A percentile compares a stretch with the other conserved stretches of the same genome.
phyloP scores from a whole-genome alignment of 2,888 invertebrate genomes.

The Clitarchus hookeri region DNA sequence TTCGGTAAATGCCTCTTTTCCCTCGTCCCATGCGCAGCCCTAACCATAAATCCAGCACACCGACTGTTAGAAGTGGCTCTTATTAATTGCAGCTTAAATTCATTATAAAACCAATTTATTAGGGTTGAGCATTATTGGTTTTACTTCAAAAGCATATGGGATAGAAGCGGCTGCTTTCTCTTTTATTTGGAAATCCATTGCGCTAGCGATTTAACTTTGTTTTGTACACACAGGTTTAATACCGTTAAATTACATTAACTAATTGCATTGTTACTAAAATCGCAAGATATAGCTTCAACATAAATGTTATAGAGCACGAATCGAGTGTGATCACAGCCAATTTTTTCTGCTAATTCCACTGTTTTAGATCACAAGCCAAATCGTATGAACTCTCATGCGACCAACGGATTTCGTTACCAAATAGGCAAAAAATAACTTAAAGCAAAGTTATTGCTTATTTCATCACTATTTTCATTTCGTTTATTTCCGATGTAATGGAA shows the following conservation, averaged over 20 bases:
- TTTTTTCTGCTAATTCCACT: too few relatives aligned
- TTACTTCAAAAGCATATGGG: not conserved
- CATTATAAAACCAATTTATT: not conserved
- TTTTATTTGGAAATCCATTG: not conserved
- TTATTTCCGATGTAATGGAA: too few relatives aligned
- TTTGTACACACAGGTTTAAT: not conserved
- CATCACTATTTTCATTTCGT: too few relatives aligned
- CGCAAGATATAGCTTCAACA: not conserved
- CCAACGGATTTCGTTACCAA: too few relatives aligned
- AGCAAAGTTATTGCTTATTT: too few relatives aligned
- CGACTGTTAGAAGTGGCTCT: not conserved
- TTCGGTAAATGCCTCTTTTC: not conserved
- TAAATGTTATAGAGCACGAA: too few relatives aligned
- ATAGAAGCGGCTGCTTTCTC: not conserved
- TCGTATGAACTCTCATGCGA: too few relatives aligned
- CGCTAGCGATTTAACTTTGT: not conserved
- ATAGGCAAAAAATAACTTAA: too few relatives aligned
- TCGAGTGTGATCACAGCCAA: too few relatives aligned
- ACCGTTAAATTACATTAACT: not conserved
- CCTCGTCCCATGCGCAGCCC: too few relatives aligned
- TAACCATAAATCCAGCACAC: not conserved
- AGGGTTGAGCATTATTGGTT: not conserved
- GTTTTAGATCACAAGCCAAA: too few relatives aligned
- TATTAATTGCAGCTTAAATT: constrained; percentile 9
- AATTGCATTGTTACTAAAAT: not conserved